phyloP scores from a whole-genome alignment of 2,113 vertebrate genomes.

The Aramus guarauna region DNA sequence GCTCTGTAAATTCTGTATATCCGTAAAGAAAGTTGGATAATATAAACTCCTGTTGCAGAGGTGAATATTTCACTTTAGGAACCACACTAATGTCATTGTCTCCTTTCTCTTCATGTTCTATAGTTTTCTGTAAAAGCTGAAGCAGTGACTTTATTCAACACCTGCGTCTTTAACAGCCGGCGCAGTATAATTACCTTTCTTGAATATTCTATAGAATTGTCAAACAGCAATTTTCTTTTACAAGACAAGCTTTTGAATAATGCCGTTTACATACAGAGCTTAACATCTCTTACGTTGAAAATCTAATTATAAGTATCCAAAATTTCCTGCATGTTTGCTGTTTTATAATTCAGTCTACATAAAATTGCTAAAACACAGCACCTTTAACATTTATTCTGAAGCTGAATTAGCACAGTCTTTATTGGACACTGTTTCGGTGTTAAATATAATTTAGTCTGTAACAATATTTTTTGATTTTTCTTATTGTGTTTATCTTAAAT shows the following conservation, averaged over 20 bases:
- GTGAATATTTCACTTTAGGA: not conserved
- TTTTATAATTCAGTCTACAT: constrained; percentile 65
- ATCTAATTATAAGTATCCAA: constrained; percentile 74
- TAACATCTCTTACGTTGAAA: constrained; percentile 72
- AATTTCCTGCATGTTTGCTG: constrained; percentile 64
- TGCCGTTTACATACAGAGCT: constrained; percentile 71
- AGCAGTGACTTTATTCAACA: constrained; percentile 71
- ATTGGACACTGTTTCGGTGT: constrained; percentile 42
- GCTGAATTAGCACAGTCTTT: constrained; percentile 26
- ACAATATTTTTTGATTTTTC: not conserved
- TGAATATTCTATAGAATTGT: constrained; percentile 82
- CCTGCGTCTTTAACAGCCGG: constrained; percentile 74
- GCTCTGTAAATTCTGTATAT: not conserved
- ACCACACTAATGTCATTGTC: not conserved
- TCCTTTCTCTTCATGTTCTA: constrained; percentile 36
- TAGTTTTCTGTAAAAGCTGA: constrained; percentile 59
- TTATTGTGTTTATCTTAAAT: constrained; percentile 1
- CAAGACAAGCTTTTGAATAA: constrained; percentile 77
- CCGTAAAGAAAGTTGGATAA: not conserved
- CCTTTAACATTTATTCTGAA: constrained; percentile 45
- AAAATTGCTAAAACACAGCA: constrained; percentile 62
- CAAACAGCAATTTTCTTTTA: constrained; percentile 79
- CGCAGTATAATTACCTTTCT: constrained; percentile 78
- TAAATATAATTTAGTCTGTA: constrained; percentile 39
- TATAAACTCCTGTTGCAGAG: not conserved